Base-by-base conservation (phyloP, 1,140 invertebrate genomes). In the Yoshiicerus persimilis region DNA sequence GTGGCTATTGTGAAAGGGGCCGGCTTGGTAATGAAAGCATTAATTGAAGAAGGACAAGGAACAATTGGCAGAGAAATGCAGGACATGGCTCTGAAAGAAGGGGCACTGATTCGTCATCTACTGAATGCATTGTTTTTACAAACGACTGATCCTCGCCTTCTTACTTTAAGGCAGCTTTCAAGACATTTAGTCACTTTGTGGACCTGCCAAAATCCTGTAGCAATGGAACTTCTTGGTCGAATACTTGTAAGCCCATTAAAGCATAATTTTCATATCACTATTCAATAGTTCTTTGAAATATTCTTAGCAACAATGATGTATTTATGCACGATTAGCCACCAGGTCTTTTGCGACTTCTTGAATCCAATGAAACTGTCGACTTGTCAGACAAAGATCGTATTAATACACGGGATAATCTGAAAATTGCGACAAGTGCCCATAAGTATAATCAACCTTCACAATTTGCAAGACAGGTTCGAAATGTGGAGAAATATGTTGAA, bases 1-100 rank as follows among this genome's bases (percentile, higher is more conserved):
- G 94, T 99, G 93, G 98, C 98, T 1, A 97, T 99, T 90, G 97
- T 99, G 0, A 99, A 99, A 93, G 98, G 99, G 11, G 98, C 98
- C 3, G 98, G 99, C 4, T 93, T 99, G 84, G 96, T 99, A 32
- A 97, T 99, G 96, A 95, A 98, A 91, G 98, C 99, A 25, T 95
- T 99, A 23, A 99, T 99, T 90, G 99, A 99, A 93, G 99, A 99
- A 93, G 98, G 98, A 13, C 96, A 97, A 85, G 94, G 95, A 47
- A 96, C 97, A 91, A 96, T 99, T 66, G 97, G 98, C 16, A 95
- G 96, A 34, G 95, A 96, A 91, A 99, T 99, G 98, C 99, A 99
- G 93, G 96, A 97, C 83, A 93, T 99, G 86, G 97, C 99, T 9
- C 93, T 99, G 75, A 97, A 97, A 10, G 99, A 99, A 94, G 98